Base-by-base conservation (phyloP, 2,113 vertebrate species). In the Smithornis capensis region DNA sequence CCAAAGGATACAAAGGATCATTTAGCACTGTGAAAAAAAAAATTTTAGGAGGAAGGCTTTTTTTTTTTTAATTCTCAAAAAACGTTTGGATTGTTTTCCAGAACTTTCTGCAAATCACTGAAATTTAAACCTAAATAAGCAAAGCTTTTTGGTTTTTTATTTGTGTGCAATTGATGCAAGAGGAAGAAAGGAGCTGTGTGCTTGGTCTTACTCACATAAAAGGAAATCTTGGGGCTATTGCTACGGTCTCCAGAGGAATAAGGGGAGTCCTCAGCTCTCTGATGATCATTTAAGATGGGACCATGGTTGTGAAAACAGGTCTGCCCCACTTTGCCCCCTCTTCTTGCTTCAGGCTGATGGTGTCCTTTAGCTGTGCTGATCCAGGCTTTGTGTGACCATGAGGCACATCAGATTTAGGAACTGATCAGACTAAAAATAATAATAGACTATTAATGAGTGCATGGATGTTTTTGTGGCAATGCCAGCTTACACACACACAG, bases 11-110 rank as follows among this genome's bases (percentile, higher is more conserved):
- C 29, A 83, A 87, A 21, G 23, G 47, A 50, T 50, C n/a, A 62
- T 29, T 63, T 50, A 24, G 10, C 37, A 74, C 9, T 45, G 35
- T 42, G 44, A 87, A 89, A 53, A 60, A 71, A 50, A 63, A 40
- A 4, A 1, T 2, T 24, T 24, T 6, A n/a, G 69, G 67, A 40
- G 6, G 5, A 24, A 4, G 63, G 7, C 19, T 38, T 3, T 62
- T 73, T 88, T 74, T n/a, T n/a, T 55, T 42, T 56, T 59, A 60
- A 62, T 91, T 63, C n/a, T 86, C 23, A 28, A 31, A 12, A 85
- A 91, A 44, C 37, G 18, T 25, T 90, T 75, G 33, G 86, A 77
- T 44, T 42, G 5, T 77, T 93, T 94, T 83, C 56, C 64, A 89
- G 57, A 95, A 78, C 21, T 49, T 78, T 56, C 38, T 31, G 44